Base-by-base conservation (phyloP, 2,888 invertebrate species). In the Macrostomum cliftonense region DNA sequence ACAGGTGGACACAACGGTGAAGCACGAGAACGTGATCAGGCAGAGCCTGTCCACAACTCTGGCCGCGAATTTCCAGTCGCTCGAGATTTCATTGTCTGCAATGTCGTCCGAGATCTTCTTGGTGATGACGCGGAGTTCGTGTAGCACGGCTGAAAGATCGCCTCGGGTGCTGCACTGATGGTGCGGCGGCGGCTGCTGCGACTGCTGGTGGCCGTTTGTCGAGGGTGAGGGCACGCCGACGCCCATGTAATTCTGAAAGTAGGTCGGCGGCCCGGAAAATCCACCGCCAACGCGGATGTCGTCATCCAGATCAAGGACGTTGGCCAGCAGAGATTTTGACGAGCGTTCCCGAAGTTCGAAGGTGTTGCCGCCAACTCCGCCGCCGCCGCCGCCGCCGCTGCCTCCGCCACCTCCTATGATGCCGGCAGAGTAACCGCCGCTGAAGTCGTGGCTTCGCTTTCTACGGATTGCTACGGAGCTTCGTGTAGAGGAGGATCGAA, bases 1-100 rank as follows among this genome's bases (percentile, higher is more conserved):
- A 20, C 58, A 51, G 9, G 81, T 91, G 4, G 68, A 89, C 77
- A 85, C 84, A 74, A 87, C 82, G 73, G 67, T 68, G 50, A 9
- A 81, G 89, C 2, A 67, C 7, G 63, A 85, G 77, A 91, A 91
- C 70, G 88, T 81, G 75, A 86, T 83, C 74, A 93, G 78, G 75
- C 91, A 91, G 74, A 89, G 80, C 79, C 86, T 81, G 75, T 93
- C 91, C 68, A 93, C 87, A 69, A 91, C 91, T 86, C 89, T 88
- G 57, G 89, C 89, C 51, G 91, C 91, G 71, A 91, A 91, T 71
- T 88, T 89, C 91, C 91, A 91, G 71, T 91, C 91, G 73, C 83
- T 86, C 62, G 86, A 86, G 58, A 88, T 78, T 74, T 85, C 87
- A 73, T 82, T 81, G 67, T 84, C 82, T 73, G 86, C 83, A 74